Conservation (phyloP, 2,797 vertebrate species). For the Mormyrops attenuatus region DNA sequence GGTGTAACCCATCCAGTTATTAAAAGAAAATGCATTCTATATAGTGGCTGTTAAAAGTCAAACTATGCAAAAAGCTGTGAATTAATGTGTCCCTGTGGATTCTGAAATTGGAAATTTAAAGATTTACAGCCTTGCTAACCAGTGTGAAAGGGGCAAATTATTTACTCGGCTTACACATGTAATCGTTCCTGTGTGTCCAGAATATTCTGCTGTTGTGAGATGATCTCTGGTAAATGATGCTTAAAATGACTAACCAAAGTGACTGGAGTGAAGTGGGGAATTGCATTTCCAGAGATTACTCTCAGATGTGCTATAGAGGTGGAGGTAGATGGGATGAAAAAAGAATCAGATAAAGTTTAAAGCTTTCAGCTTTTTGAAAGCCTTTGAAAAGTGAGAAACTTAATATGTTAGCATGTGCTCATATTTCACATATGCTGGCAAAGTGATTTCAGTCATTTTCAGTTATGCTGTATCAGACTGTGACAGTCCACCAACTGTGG, state of each 20-base stretch:
- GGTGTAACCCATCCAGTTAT: background rate
- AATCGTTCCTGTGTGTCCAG: slow-evolving; percentile 63
- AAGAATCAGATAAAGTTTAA: slow-evolving; percentile 4
- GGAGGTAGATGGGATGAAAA: background rate
- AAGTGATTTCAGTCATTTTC: background rate
- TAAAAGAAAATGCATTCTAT: background rate
- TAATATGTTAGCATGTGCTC: background rate
- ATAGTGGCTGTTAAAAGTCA: background rate
- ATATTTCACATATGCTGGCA: background rate
- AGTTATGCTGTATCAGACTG: background rate
- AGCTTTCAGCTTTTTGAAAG: background rate
- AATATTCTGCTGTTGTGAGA: slow-evolving; percentile 35
- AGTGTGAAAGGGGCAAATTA: slow-evolving; percentile 26
- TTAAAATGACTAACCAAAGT: slow-evolving; percentile 67
- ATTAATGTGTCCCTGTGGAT: slow-evolving; percentile 39
- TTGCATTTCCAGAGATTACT: slow-evolving; percentile 58
- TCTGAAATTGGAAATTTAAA: slow-evolving; percentile 14
- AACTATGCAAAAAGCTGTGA: slow-evolving; percentile 20
- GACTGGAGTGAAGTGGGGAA: slow-evolving; percentile 61
- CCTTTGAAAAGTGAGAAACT: background rate
- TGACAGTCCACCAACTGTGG: background rate
- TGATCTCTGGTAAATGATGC: slow-evolving; percentile 49
- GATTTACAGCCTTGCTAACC: background rate
- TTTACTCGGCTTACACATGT: slow-evolving; percentile 45
- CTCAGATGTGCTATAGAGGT: slow-evolving; percentile 56